Evolutionary conservation across 2,113 vertebrate species (phyloP), one percentile per base, ranked within the genome.

Genomic region (Hippocampus barbouri): DNA sequence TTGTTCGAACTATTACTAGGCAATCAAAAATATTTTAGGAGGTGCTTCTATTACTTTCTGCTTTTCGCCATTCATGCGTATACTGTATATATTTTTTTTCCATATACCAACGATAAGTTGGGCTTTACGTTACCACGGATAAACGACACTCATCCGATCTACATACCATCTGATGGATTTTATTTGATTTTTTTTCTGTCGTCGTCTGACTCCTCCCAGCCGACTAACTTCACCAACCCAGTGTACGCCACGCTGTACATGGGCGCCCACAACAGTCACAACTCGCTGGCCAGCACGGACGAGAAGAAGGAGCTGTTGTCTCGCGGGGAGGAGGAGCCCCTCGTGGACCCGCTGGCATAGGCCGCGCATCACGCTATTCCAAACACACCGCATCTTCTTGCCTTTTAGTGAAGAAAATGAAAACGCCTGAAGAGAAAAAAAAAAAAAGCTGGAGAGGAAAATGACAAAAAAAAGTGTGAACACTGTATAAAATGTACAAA

Each of bases 401-500:
- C 90, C 89, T 92, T 93, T 91, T 75, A 82, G 15, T 68, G 27
- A 45, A 86, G 66, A 4, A 8, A 56, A 56, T 23, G 18, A 3
- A 8, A 21, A 66, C 65, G 75, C 43, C 71, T 74, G 70, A 80
- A 70, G 18, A 30, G 11, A n/a, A n/a, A 72, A 73, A 77, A 81
- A 79, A 61, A 78, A 79, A 81, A 85, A 80, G 84, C 5, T 63
- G 71, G 56, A 69, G 85, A 81, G 83, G 74, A 88, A 87, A 88
- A 86, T 73, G 64, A 66, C 64, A 82, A 81, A 77, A 79, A 88
- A 86, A 84, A 85, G 85, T 84, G 89, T 88, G 90, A 94, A 90
- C 89, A 92, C 93, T 96, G 96, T 97, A 95, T 94, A 96, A 95
- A 96, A 92, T 96, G 95, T 97, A 97, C 94, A 98, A 95, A 90